phyloP scores from a whole-genome alignment of 1,140 invertebrate genomes.

The Aleiodes sp. region DNA sequence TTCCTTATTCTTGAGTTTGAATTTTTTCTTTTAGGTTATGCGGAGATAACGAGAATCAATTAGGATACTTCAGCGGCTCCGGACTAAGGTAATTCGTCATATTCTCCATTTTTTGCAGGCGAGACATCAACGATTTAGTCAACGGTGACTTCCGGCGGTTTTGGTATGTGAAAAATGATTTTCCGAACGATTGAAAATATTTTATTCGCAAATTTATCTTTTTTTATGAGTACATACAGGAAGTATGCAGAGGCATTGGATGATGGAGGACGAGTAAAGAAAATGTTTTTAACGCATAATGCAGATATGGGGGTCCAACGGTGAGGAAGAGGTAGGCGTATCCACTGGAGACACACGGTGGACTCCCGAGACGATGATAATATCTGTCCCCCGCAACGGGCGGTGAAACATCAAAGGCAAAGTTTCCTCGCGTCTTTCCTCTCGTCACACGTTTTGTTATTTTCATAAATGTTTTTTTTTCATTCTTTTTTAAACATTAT shows the following conservation, averaged over 20 bases:
- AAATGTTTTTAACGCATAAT: constrained; percentile 3
- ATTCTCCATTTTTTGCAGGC: too few species aligned
- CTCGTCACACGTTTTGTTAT: background rate
- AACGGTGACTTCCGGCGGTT: too few species aligned
- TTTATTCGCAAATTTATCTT: too few species aligned
- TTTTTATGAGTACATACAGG: too few species aligned
- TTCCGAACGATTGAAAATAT: too few species aligned
- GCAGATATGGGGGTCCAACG: background rate
- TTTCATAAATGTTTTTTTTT: background rate
- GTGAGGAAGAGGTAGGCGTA: constrained; percentile 16
- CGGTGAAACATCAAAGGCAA: constrained; percentile 62
- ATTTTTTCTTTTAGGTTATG: background rate
- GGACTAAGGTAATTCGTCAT: too few species aligned
- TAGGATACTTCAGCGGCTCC: too few species aligned
- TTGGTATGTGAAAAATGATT: too few species aligned
- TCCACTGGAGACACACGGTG: constrained; percentile 22
- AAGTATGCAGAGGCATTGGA: too few species aligned
- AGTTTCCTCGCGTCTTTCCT: background rate
- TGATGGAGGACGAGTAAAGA: background rate
- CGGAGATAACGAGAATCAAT: background rate
- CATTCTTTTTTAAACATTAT: background rate
- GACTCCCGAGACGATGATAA: constrained; percentile 56
- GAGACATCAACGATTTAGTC: too few species aligned
- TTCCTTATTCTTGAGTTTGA: background rate
- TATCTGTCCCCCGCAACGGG: constrained; percentile 63